Evolutionary conservation across 2,113 vertebrate genomes (phyloP).

Genomic region (Melanerpes aurifrons): DNA sequence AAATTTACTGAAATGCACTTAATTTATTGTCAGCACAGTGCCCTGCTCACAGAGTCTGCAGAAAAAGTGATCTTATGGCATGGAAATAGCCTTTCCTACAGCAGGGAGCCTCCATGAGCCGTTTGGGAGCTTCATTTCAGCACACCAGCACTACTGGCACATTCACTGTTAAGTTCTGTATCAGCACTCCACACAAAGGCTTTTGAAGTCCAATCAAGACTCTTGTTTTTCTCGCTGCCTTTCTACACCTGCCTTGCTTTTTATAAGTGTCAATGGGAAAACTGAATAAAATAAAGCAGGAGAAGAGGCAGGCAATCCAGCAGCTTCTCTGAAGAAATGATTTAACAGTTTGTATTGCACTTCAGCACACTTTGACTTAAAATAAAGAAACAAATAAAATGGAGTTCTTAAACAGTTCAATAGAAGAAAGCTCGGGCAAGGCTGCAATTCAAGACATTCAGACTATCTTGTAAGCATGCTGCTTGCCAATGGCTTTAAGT

Average conservation of each 20-base stretch:
- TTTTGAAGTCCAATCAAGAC: background rate
- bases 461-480: background rate
- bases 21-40: background rate
- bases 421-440: background rate
- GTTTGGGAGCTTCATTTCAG: background rate
- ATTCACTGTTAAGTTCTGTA: background rate
- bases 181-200: background rate
- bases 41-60: background rate
- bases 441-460: background rate
- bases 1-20: background rate
- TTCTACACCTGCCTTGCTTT: background rate
- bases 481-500: conserved; percentile 28
- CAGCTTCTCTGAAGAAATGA: background rate
- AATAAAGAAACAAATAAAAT: background rate
- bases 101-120: background rate
- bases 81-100: background rate
- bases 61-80: background rate
- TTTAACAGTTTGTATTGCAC: background rate
- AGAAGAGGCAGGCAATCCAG: background rate
- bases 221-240: background rate
- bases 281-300: background rate
- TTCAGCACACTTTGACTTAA: background rate
- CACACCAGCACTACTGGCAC: background rate
- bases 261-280: background rate
- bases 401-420: background rate